Evolutionary conservation across 2,113 vertebrate species (phyloP).

Genomic region (Jaculus jaculus): DNA sequence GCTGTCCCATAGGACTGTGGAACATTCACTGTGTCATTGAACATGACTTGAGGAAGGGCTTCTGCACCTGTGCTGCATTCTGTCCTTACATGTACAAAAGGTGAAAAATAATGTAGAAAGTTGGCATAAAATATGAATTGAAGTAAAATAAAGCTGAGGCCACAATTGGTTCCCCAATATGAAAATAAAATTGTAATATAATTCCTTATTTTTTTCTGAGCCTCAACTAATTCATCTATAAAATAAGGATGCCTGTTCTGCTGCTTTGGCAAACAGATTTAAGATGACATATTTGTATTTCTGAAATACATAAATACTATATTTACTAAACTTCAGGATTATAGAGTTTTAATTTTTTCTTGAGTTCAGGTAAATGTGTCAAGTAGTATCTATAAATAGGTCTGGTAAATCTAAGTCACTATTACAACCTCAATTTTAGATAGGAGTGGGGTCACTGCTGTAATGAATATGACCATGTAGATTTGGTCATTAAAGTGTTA

Average conservation of each 20-base stretch:
- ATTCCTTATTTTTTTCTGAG: background rate
- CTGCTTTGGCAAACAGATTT: background rate
- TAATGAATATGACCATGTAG: too few species aligned
- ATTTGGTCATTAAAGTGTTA: too few species aligned
- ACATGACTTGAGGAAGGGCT: fast-evolving
- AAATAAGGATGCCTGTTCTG: background rate
- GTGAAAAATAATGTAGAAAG: background rate
- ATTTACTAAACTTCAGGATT: background rate
- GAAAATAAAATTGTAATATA: background rate
- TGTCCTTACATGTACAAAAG: background rate
- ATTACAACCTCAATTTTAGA: background rate
- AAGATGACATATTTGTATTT: background rate
- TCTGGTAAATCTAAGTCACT: background rate
- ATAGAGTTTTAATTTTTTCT: background rate
- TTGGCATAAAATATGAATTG: background rate
- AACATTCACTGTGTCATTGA: background rate
- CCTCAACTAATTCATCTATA: background rate
- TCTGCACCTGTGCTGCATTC: background rate
- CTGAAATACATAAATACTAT: background rate
- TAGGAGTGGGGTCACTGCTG: too few species aligned
- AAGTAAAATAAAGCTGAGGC: background rate
- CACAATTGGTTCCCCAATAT: background rate
- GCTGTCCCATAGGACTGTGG: fast-evolving
- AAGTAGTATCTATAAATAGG: background rate
- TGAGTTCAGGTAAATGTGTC: background rate